Conservation (phyloP, 2,797 vertebrate species). For the Megalops cyprinoides region DNA sequence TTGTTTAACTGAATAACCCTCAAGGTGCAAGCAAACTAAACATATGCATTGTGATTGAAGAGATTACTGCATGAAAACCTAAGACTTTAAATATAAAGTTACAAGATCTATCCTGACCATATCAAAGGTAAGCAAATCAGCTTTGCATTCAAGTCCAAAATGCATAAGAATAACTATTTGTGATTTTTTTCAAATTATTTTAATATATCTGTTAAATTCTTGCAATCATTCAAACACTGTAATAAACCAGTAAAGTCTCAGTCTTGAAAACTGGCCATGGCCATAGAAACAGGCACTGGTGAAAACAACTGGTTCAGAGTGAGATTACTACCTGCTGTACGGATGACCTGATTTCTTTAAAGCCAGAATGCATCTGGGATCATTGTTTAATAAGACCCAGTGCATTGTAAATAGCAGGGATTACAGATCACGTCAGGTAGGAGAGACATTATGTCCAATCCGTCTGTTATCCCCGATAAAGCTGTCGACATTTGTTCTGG, state of each 20-base stretch:
- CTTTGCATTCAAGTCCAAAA: not conserved
- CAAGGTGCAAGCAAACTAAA: too few species aligned
- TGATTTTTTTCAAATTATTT: not conserved
- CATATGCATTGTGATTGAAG: not conserved
- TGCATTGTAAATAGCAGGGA: conserved; percentile 62
- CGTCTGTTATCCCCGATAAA: conserved; percentile 73
- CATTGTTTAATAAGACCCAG: conserved; percentile 68
- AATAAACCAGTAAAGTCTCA: not conserved
- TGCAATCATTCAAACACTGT: not conserved
- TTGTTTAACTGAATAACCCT: not conserved
- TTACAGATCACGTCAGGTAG: conserved; percentile 63
- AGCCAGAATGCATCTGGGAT: conserved; percentile 68
- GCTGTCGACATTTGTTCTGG: conserved; percentile 64
- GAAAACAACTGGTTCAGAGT: conserved; percentile 3
- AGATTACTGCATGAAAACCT: too few species aligned
- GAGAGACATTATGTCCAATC: conserved; percentile 62
- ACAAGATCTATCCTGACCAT: too few species aligned
- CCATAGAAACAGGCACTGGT: not conserved
- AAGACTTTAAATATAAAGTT: too few species aligned
- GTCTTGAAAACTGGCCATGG: not conserved
- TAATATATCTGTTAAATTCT: not conserved
- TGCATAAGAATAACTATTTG: not conserved
- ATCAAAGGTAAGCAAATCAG: not conserved
- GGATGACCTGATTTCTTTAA: conserved; percentile 70
- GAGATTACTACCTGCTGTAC: conserved; percentile 74